Conservation (phyloP, 2,113 vertebrate genomes). For the Atractosteus spatula region DNA sequence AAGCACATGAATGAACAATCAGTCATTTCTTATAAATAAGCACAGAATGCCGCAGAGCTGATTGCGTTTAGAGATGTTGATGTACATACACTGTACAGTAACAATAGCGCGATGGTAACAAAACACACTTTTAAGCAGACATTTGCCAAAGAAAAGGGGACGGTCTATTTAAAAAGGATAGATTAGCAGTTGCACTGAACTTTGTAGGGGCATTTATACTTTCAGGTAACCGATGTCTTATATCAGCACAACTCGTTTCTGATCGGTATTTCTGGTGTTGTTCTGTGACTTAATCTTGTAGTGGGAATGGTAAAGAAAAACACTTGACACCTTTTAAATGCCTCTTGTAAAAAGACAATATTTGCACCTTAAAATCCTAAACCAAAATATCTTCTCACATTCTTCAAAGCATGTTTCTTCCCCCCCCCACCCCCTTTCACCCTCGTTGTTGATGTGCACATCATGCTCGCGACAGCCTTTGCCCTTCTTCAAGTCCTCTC, state of each 20-base stretch:
- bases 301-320: slow-evolving; percentile 55
- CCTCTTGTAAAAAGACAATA: slow-evolving; percentile 63
- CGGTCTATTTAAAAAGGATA: slow-evolving; percentile 54
- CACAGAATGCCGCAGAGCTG: too few relatives aligned
- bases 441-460: not conserved
- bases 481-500: too few relatives aligned
- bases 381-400: slow-evolving; percentile 58
- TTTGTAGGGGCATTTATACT: slow-evolving; percentile 75
- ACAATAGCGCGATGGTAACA: slow-evolving; percentile 8
- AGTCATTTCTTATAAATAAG: too few relatives aligned
- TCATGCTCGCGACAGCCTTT: not conserved
- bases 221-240: slow-evolving; percentile 83
- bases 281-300: slow-evolving; percentile 51
- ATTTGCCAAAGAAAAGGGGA: slow-evolving; percentile 72
- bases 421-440: not conserved
- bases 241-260: slow-evolving; percentile 84
- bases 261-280: slow-evolving; percentile 65
- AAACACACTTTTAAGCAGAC: slow-evolving; percentile 49
- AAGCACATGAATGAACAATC: too few relatives aligned
- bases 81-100: too few relatives aligned
- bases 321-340: slow-evolving; percentile 54
- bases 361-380: slow-evolving; percentile 72
- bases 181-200: slow-evolving; percentile 72
- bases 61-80: too few relatives aligned
- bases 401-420: slow-evolving; percentile 46